Conservation (phyloP, 2,113 vertebrate genomes). For the Cynoglossus semilaevis region DNA sequence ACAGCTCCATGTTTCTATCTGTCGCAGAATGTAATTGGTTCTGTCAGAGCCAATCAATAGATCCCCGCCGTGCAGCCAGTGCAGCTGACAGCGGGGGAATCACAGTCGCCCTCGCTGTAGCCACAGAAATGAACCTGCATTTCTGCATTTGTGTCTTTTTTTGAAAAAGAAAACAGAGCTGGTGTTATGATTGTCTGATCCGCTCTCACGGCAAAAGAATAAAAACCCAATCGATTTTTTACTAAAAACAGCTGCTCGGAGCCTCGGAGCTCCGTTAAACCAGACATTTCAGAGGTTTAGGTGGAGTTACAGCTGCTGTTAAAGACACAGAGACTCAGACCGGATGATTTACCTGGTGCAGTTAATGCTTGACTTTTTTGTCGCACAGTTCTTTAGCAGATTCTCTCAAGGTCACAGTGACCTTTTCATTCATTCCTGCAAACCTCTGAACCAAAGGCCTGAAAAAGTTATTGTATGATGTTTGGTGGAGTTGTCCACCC, state of each 20-base stretch:
- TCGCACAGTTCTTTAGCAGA: too few relatives aligned
- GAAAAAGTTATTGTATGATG: too few relatives aligned
- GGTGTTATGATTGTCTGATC: constrained; percentile 27
- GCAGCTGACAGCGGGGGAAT: constrained; percentile 62
- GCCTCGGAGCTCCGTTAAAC: not conserved
- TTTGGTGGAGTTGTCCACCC: too few relatives aligned
- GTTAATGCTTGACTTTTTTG: too few relatives aligned
- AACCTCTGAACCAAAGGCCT: too few relatives aligned
- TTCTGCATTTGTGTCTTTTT: constrained; percentile 28
- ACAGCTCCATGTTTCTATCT: constrained; percentile 67
- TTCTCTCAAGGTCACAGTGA: too few relatives aligned
- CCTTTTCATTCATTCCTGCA: too few relatives aligned
- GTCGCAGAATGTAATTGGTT: constrained; percentile 75
- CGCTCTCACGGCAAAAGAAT: constrained; percentile 27
- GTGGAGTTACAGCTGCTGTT: not conserved
- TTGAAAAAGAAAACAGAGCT: constrained; percentile 19
- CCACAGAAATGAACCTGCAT: constrained; percentile 45
- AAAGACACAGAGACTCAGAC: not conserved
- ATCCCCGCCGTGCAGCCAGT: constrained; percentile 53
- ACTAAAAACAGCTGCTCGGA: constrained; percentile 10
- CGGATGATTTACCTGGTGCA: too few relatives aligned
- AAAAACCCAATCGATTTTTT: constrained; percentile 8
- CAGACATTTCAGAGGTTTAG: not conserved
- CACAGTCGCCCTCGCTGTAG: constrained; percentile 54
- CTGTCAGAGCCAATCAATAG: constrained; percentile 76